phyloP scores from a whole-genome alignment of 2,888 invertebrate genomes.

The Galerucella nymphaeae region DNA sequence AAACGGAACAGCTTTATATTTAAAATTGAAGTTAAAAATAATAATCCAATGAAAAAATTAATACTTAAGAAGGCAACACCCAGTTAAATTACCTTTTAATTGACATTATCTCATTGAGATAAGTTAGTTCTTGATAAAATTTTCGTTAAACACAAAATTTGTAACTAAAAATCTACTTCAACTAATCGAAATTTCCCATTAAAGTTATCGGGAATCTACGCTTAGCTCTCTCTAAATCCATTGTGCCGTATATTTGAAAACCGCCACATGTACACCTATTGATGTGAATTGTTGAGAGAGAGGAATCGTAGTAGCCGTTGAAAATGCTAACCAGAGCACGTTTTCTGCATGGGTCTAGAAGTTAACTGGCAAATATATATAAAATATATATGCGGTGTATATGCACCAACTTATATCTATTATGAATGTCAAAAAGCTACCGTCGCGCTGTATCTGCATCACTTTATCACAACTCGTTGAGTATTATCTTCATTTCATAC shows the following conservation, averaged over 20 bases:
- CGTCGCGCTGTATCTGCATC: neutral
- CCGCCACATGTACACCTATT: conserved; percentile 43
- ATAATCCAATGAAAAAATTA: no score
- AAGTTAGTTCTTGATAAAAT: neutral
- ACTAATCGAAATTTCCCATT: neutral
- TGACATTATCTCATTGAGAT: no score
- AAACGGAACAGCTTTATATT: no score
- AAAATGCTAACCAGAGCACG: conserved; percentile 49
- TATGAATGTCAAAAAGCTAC: conserved; percentile 1
- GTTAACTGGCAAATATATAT: conserved; percentile 32
- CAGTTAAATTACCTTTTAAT: no score
- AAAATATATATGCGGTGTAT: neutral
- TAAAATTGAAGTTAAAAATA: no score
- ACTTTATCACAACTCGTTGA: neutral
- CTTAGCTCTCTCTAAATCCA: conserved; percentile 1
- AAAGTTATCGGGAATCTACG: neutral
- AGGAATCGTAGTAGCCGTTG: conserved; percentile 42
- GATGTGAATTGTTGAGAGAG: conserved; percentile 50
- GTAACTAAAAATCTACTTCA: neutral
- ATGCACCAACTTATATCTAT: conserved; percentile 9
- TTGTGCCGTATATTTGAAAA: conserved; percentile 42
- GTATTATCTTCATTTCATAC: neutral
- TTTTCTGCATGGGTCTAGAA: conserved; percentile 46
- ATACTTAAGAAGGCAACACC: no score
- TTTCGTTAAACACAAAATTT: neutral